Evolutionary conservation across 2,888 invertebrate species (phyloP).

Genomic region (Drosophila pseudotakahashii): DNA sequence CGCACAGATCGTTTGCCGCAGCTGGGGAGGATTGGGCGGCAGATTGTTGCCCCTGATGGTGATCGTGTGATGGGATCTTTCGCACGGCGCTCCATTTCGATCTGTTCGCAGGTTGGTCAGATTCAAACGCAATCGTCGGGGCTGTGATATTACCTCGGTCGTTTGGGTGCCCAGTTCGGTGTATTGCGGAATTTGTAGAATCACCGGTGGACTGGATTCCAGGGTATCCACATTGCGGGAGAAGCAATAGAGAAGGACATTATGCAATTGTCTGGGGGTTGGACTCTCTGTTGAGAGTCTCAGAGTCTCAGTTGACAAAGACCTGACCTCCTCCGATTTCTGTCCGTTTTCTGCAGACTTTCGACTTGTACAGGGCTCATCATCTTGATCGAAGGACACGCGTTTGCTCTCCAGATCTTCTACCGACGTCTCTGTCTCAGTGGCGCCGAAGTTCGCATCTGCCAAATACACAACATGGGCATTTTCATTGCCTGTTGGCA

Average conservation of each 20-base stretch:
- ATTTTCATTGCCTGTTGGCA: background rate
- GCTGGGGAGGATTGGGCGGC: constrained; percentile 33
- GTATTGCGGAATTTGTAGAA: constrained; percentile 20
- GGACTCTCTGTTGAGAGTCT: background rate
- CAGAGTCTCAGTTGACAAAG: background rate
- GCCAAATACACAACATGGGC: constrained; percentile 37
- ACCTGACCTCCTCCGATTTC: background rate
- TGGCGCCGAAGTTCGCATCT: constrained; percentile 53
- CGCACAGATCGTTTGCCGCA: constrained; percentile 41
- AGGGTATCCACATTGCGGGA: constrained; percentile 66
- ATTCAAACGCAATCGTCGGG: constrained; percentile 13
- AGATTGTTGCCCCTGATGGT: constrained; percentile 65
- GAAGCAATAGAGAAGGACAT: constrained; percentile 70
- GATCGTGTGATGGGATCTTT: constrained; percentile 65
- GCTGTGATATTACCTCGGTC: background rate
- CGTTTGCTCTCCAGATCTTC: background rate
- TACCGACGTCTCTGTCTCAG: constrained; percentile 54
- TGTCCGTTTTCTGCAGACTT: background rate
- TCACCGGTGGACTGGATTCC: background rate
- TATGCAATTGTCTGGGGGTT: constrained; percentile 47
- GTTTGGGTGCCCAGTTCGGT: constrained; percentile 58
- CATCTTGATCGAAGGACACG: constrained; percentile 5
- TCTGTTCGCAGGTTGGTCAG: constrained; percentile 13
- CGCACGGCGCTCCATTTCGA: constrained; percentile 50
- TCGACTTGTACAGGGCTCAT: constrained; percentile 22